Evolutionary conservation across 1,140 invertebrate genomes (phyloP), one percentile per base, ranked within the genome.

Genomic region (Pararge aegeria): DNA sequence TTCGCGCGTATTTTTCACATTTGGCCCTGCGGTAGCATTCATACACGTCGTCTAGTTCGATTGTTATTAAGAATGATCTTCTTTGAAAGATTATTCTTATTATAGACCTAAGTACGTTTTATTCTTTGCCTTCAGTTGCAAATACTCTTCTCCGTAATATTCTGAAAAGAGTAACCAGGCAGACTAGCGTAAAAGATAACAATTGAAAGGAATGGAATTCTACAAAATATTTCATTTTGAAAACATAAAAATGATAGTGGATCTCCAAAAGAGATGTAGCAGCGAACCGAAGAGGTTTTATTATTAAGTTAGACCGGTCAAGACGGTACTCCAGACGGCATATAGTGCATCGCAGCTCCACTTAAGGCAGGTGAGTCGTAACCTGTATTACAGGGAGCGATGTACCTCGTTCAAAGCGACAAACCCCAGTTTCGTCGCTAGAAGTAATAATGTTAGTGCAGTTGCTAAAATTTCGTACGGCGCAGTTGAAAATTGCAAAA

Each of bases 261-360:
- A 60, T 60, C 68, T 67, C 59, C 64, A 46, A 60, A 77, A 68
- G 60, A 73, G 66, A 78, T 61, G 67, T 73, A 71, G 70, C 61
- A 64, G 53, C 63, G 30, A 29, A 64, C 73, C 59, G 66, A 73
- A 78, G 75, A 84, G 76, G 69, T 83, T 87, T 77, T 80, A 76
- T 85, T 85, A 85, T 87, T 78, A 75, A 80, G 80, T 87, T 84
- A 87, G 71, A 78, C 68, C 69, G 68, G 73, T 68, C 76, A 75
- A 75, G 75, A 57, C 55, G 73, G 66, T 63, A 66, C 70, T 75
- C 61, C 68, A 71, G 68, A 73, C 69, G 66, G 48, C 61, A 61
- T 62, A 66, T 63, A 68, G 73, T 80, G 71, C 75, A 81, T 75
- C 68, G 76, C 74, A 57, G 66, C 48, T 58, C 61, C 70, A 70